Conservation (phyloP, 2,888 invertebrate species). For the Ditula angustiorana region DNA sequence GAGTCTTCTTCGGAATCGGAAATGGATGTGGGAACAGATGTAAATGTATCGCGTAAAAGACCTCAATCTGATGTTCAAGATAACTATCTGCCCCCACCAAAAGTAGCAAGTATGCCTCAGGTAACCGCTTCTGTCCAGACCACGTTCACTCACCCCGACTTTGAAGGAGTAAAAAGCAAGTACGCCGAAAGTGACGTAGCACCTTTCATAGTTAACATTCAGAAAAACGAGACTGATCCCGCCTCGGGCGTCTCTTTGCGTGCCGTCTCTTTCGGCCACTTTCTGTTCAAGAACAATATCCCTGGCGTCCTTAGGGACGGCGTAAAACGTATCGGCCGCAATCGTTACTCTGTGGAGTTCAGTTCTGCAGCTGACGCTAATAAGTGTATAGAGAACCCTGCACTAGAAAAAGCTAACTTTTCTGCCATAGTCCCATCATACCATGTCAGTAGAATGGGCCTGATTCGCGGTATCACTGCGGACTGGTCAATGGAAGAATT, state of each 20-base stretch:
- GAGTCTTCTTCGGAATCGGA: neutral
- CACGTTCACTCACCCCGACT: neutral
- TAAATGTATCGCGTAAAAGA: neutral
- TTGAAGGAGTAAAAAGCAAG: neutral
- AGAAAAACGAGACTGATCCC: neutral
- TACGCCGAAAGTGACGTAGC: neutral
- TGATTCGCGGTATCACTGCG: conserved; percentile 12
- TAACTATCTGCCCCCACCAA: neutral
- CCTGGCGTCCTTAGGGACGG: conserved; percentile 27
- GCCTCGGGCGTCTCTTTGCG: neutral
- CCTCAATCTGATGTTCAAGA: neutral
- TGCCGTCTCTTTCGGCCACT: conserved; percentile 21
- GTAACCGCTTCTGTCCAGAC: neutral
- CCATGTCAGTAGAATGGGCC: conserved; percentile 26
- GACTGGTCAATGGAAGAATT: no score
- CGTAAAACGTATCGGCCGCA: conserved; percentile 36
- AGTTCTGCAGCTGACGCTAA: conserved; percentile 30
- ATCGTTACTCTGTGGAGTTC: conserved; percentile 36
- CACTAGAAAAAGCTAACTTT: conserved; percentile 14
- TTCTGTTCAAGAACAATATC: conserved; percentile 29
- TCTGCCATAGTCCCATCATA: conserved; percentile 15
- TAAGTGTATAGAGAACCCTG: conserved; percentile 15
- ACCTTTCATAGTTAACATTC: neutral
- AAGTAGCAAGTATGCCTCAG: neutral
- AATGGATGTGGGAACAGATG: neutral